These are phyloP conservation scores for Macropis europaea DNA, from an alignment of 2,888 invertebrate species.

Conservation along the genomic window DNA sequence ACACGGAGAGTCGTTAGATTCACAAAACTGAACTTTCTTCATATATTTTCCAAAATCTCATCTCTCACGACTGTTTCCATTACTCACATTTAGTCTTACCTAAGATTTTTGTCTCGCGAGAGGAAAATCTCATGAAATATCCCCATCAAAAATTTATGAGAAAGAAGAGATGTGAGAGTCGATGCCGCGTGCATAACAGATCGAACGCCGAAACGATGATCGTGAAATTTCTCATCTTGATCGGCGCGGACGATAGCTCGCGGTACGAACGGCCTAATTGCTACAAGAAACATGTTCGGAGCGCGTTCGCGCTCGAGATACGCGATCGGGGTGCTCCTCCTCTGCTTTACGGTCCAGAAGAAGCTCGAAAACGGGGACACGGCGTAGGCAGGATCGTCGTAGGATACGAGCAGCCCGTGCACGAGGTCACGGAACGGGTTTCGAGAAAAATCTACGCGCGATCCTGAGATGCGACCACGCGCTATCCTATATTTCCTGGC, in stretches of 20 bases:
- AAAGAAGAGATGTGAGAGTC: too few species aligned
- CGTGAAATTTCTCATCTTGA: slow-evolving; percentile 8
- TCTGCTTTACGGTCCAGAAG: slow-evolving; percentile 9
- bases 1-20: too few species aligned
- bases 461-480: slow-evolving; percentile 54
- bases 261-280: slow-evolving; percentile 8
- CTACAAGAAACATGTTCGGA: neutral
- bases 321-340: slow-evolving; percentile 10
- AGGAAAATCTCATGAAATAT: too few species aligned
- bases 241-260: slow-evolving; percentile 3
- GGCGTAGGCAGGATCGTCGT: slow-evolving; percentile 60
- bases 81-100: too few species aligned
- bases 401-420: slow-evolving; percentile 53
- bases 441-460: slow-evolving; percentile 69
- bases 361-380: slow-evolving; percentile 51
- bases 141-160: too few species aligned
- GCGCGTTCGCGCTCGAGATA: slow-evolving; percentile 8
- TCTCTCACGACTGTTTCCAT: too few species aligned
- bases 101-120: too few species aligned
- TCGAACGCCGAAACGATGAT: too few species aligned
- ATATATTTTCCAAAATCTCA: too few species aligned
- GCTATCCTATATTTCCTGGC: slow-evolving; percentile 35
- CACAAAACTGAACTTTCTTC: too few species aligned
- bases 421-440: slow-evolving; percentile 73
- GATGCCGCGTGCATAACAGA: too few species aligned